These are phyloP conservation scores for Endomychus coccineus DNA, from an alignment of 2,888 invertebrate genomes.

Conservation along the genomic window DNA sequence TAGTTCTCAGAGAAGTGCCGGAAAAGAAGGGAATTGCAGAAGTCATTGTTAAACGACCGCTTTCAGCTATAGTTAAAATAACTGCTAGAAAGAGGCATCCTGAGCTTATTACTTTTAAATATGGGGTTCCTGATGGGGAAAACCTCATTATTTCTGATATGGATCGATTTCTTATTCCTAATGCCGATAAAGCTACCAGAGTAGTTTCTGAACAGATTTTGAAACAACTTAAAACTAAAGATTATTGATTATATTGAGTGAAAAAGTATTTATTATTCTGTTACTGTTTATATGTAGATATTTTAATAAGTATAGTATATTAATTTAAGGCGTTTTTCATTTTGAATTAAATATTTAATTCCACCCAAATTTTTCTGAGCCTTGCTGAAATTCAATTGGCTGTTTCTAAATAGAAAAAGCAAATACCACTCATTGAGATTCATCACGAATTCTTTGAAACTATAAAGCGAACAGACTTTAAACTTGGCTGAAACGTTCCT, in stretches of 20 bases:
- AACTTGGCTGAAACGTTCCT: too few species aligned
- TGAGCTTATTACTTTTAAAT: constrained; percentile 95
- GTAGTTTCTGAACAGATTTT: constrained; percentile 84
- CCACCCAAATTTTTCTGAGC: too few species aligned
- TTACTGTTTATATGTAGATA: too few species aligned
- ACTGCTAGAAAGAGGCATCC: constrained; percentile 94
- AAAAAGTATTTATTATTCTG: too few species aligned
- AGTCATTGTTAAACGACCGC: constrained; percentile 77
- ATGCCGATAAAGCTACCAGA: constrained; percentile 84
- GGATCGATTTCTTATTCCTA: constrained; percentile 88
- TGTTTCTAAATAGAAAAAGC: too few species aligned
- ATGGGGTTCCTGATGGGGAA: constrained; percentile 78
- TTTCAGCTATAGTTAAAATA: constrained; percentile 92
- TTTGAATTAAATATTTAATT: too few species aligned
- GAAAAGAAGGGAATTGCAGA: constrained; percentile 73
- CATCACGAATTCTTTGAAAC: too few species aligned
- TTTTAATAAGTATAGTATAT: too few species aligned
- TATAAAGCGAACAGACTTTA: too few species aligned
- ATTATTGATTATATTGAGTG: constrained; percentile 22
- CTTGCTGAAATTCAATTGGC: too few species aligned
- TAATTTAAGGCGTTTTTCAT: too few species aligned
- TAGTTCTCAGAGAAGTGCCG: constrained; percentile 73
- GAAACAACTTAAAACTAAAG: constrained; percentile 48
- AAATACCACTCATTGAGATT: too few species aligned
- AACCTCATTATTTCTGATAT: constrained; percentile 76